A percentile compares a stretch with the other conserved stretches of the same genome.
Conservation (phyloP, 2,888 invertebrate species). For the Xylota sylvarum region DNA sequence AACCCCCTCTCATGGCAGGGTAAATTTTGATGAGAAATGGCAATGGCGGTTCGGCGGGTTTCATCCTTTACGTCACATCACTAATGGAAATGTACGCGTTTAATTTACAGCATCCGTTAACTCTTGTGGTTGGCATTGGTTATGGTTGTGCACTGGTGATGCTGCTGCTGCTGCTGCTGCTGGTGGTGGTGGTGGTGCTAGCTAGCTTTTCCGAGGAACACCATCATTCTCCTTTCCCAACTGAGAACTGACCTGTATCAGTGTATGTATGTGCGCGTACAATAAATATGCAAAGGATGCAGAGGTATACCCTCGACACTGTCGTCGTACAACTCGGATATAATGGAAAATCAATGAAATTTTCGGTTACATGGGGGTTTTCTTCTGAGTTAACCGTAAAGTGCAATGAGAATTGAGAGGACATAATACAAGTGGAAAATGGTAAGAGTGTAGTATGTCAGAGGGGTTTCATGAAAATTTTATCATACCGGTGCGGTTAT, state of each 20-base stretch:
- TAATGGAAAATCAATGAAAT: slow-evolving; percentile 42
- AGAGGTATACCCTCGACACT: background rate
- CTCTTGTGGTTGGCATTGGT: slow-evolving; percentile 15
- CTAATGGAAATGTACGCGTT: slow-evolving; percentile 24
- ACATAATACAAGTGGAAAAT: background rate
- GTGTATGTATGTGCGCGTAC: background rate
- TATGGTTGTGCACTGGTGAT: background rate
- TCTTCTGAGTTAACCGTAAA: slow-evolving; percentile 24
- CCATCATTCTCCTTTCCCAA: background rate
- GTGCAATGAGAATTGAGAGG: slow-evolving; percentile 4
- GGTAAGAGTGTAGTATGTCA: background rate
- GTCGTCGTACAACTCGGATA: background rate
- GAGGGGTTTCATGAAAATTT: background rate
- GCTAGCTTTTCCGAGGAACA: background rate
- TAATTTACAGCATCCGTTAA: slow-evolving; percentile 27
- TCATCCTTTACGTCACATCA: slow-evolving; percentile 9
- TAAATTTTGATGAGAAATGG: slow-evolving; percentile 6
- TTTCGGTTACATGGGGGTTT: slow-evolving; percentile 28
- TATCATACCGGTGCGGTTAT: background rate
- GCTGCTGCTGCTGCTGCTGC: background rate
- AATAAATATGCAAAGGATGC: slow-evolving; percentile 14
- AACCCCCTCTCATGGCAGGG: background rate
- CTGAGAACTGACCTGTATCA: background rate
- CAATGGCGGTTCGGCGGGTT: background rate
- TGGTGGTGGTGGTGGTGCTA: background rate